A percentile compares a stretch with the other conserved stretches of the same genome.
Evolutionary conservation across 2,113 vertebrate genomes (phyloP).

Genomic region (Gobius niger): DNA sequence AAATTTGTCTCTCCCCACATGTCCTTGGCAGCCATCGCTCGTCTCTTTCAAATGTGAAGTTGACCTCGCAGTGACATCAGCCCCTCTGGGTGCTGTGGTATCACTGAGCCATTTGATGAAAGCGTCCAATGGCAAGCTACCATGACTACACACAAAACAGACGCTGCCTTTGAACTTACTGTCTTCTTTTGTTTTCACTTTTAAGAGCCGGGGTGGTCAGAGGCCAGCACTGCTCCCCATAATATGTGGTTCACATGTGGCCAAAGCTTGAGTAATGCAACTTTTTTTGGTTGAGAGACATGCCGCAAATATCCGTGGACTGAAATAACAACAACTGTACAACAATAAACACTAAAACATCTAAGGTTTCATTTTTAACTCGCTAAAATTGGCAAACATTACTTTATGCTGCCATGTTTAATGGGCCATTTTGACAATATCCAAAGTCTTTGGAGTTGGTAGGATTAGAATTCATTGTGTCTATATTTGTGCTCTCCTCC

Average conservation of each 20-base stretch:
- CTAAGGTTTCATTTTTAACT: conserved; percentile 63
- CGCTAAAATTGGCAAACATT: conserved; percentile 51
- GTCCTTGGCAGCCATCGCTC: conserved; percentile 56
- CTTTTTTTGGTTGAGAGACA: conserved; percentile 49
- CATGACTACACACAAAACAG: conserved; percentile 72
- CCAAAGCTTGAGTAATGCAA: conserved; percentile 56
- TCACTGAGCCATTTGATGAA: conserved; percentile 68
- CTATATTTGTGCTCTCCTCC: conserved; percentile 57
- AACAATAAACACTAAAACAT: conserved; percentile 62
- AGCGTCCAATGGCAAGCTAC: conserved; percentile 68
- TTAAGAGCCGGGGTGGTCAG: conserved; percentile 59
- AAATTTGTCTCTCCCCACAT: conserved; percentile 66
- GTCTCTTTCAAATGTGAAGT: conserved; percentile 69
- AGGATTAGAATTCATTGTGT: conserved; percentile 50
- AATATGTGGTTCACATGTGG: conserved; percentile 69
- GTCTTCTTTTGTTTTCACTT: conserved; percentile 63
- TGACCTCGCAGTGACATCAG: conserved; percentile 73
- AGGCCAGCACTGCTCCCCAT: conserved; percentile 38
- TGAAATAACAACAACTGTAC: conserved; percentile 74
- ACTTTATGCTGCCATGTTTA: conserved; percentile 54
- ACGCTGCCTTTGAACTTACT: conserved; percentile 62
- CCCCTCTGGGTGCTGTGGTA: conserved; percentile 58
- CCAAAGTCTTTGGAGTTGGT: conserved; percentile 62
- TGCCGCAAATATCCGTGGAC: conserved; percentile 64
- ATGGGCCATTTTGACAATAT: conserved; percentile 70